Evolutionary conservation across 2,888 invertebrate genomes (phyloP), one percentile per base, ranked within the genome.

Genomic region (Dorcus parallelipipedus): DNA sequence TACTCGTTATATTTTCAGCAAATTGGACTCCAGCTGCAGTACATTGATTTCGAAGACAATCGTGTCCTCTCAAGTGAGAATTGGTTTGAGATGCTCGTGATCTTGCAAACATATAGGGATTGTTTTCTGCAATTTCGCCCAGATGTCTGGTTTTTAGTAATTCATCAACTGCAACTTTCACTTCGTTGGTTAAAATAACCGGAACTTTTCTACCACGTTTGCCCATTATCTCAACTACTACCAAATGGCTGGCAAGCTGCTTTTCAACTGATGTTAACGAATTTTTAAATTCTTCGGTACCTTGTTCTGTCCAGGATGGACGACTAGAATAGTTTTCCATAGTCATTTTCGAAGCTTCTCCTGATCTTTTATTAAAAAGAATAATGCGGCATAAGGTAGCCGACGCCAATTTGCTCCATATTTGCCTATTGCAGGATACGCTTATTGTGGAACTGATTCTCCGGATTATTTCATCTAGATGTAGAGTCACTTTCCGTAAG

Each of bases 1-100:
- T 68, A n/a, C 66, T 52, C 3, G 63, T 67, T 9, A 68, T 59
- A 9, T 45, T 33, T 6, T 63, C 62, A 38, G 65, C 65, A n/a
- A 38, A 45, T 49, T 60, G 26, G 14, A 43, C 17, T 2, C 20
- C 45, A 20, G 20, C 20, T 14, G 45, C 45, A n/a, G 45, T n/a
- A 20, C 8, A 20, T 20, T 20, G 3, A 20, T 53, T 42, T 33
- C 33, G 26, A 10, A 53, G 14, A 47, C 53, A 53, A 23, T 47
- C 53, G 42, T 53, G 53, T 10, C 53, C 53, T 33, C 53, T 20
- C n/a, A 53, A 14, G 33, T 53, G 45, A 10, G 5, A 17, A n/a
- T 9, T 33, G 6, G 45, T 26, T 26, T 26, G 26, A 5, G 26
- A 17, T 38, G n/a, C 33, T 14, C 23, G n/a, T 39, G 20, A 17